Conservation (phyloP, 2,113 vertebrate genomes). For the Hystrix brachyura region DNA sequence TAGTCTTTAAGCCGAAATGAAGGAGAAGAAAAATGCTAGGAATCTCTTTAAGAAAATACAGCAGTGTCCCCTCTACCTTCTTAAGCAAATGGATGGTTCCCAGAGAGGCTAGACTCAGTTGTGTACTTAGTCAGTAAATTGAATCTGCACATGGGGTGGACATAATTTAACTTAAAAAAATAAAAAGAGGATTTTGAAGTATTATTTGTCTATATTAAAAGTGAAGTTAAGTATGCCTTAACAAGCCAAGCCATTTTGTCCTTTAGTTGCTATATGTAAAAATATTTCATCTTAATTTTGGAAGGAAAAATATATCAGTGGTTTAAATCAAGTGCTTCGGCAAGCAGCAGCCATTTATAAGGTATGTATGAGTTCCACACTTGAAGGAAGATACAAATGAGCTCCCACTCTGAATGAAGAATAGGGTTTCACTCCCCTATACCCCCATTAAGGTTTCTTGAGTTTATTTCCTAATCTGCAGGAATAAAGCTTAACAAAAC, state of each 20-base stretch:
- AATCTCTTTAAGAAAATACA: conserved; percentile 85
- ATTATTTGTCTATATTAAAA: conserved; percentile 85
- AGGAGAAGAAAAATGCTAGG: conserved; percentile 82
- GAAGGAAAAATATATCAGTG: neutral
- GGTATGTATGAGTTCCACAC: conserved; percentile 39
- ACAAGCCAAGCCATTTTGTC: conserved; percentile 73
- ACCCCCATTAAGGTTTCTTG: conserved; percentile 64
- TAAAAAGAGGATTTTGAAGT: conserved; percentile 79
- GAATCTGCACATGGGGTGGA: conserved; percentile 83
- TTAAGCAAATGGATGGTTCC: conserved; percentile 81
- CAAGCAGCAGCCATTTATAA: conserved; percentile 60
- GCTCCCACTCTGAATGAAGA: conserved; percentile 69
- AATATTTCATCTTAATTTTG: conserved; percentile 78
- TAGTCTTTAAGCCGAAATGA: conserved; percentile 78
- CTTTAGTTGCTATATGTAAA: conserved; percentile 78
- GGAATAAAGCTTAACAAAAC: conserved; percentile 72
- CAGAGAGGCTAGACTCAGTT: conserved; percentile 67
- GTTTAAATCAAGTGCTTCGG: conserved; percentile 72
- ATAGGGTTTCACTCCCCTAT: conserved; percentile 62
- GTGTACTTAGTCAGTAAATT: conserved; percentile 79
- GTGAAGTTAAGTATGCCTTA: conserved; percentile 73
- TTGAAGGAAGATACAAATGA: conserved; percentile 73
- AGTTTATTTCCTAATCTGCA: conserved; percentile 74
- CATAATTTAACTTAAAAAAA: conserved; percentile 85
- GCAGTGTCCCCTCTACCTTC: conserved; percentile 78